Evolutionary conservation across 2,113 vertebrate genomes (phyloP), one percentile per base, ranked within the genome.

Genomic region (Numenius arquata): DNA sequence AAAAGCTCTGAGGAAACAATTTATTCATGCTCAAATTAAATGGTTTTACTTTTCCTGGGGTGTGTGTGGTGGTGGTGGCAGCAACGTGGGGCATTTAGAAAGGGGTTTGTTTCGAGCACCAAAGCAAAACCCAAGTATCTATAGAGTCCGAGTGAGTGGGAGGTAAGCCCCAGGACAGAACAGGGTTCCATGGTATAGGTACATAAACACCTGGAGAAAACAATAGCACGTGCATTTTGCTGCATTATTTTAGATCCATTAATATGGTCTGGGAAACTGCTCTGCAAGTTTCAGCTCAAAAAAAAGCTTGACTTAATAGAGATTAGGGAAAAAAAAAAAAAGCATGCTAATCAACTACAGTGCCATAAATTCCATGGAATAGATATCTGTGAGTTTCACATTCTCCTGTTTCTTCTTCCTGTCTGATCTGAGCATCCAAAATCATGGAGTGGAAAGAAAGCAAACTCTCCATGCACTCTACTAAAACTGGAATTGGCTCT

Each of bases 361-460:
- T 22, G 25, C 8, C 74, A 41, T 13, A 55, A 77, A 80, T 58
- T 86, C 50, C 4, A 32, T 13, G 15, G 19, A 62, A 20, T 15
- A 43, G 19, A 0, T 56, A 38, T 34, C 32, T 50, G 13, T 11
- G 53, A 87, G 14, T 25, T 66, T 72, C 17, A 74, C 9, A 48
- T 77, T 73, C 11, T 71, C 2, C 32, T 67, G 13, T 9, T 47
- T 29, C 48, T 65, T 80, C 45, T 71, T 59, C 19, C 65, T 63
- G 15, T 38, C 6, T 7, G 21, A 25, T 66, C 36, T 32, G 38
- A 89, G 50, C 6, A 84, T 30, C 41, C 32, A 41, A 87, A 76
- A 68, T 9, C 0, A 0, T 4, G 5, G n/a, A 55, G 5, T 2
- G 1, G 21, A 63, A 92, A 78, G 7, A 63, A 4, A 67, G 38